Evolutionary conservation across 2,797 vertebrate species (phyloP), one percentile per base, ranked within the genome.

Genomic region (Manis javanica): DNA sequence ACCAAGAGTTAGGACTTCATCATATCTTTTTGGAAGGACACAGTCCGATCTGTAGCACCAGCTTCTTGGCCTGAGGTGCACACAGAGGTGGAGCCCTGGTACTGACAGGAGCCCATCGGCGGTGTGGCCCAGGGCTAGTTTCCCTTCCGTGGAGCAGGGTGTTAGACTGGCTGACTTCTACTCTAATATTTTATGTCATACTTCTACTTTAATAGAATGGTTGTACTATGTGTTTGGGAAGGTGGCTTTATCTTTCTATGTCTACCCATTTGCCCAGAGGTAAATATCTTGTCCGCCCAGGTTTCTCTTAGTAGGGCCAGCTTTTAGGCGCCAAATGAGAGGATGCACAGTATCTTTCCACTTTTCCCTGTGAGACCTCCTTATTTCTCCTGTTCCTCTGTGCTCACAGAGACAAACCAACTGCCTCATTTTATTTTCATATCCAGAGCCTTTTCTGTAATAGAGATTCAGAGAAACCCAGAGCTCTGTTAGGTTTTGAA

Each of bases 91-190:
- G 74, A 77, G 15, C 24, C 15, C 55, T 23, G 23, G 11, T 46
- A 3, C 7, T 0, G 7, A 18, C 49, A 10, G 2, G 1, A 69
- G 5, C 19, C 23, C 2, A 14, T 0, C 31, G 8, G 34, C 4
- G 7, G 0, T 3, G 9, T 37, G n/a, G 2, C 24, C 37, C 0
- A 0, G 21, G 19, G 37, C 24, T 24, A n/a, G 19, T 16, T 29
- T 66, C 10, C 66, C 34, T 94, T 79, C 78, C 64, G 31, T 24
- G 37, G 9, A 66, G 14, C 0, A 55, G 34, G 7, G 18, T 4
- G 11, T 26, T 26, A 51, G 23, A n/a, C 11, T 46, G 26, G 1
- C 34, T 59, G 71, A 34, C 14, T 59, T 57, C 49, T 26, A 4
- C 51, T 46, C 3, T 14, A 53, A 1, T 39, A 46, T 31, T 42